Evolutionary conservation across 2,113 vertebrate species (phyloP).

Genomic region (Pungitius pungitius): DNA sequence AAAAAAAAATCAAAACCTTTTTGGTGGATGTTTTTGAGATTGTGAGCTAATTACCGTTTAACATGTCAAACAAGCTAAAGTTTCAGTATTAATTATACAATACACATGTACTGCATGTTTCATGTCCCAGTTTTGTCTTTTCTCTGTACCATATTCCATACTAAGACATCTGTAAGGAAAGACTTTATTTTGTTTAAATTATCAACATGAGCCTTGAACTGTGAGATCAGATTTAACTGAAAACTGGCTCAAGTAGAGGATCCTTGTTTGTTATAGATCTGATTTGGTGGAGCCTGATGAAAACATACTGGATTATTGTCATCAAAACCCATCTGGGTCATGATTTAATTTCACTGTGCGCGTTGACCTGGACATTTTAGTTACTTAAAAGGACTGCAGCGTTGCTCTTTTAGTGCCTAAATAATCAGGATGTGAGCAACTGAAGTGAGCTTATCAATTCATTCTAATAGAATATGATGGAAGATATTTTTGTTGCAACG

Average conservation of each 20-base stretch:
- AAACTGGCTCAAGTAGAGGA: neutral
- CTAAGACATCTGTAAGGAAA: slow-evolving; percentile 5
- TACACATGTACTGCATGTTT: neutral
- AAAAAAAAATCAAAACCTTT: neutral
- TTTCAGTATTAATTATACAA: neutral
- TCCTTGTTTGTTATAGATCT: neutral
- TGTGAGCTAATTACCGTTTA: slow-evolving; percentile 10
- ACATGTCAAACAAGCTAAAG: slow-evolving; percentile 7
- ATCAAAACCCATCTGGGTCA: neutral
- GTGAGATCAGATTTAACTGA: neutral
- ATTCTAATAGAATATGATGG: neutral
- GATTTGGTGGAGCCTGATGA: neutral
- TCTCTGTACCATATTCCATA: neutral
- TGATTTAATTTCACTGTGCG: neutral
- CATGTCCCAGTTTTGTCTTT: neutral
- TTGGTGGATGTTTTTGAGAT: neutral
- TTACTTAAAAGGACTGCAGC: neutral
- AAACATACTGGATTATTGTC: neutral
- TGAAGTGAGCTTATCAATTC: neutral
- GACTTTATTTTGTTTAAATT: neutral
- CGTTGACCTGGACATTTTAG: neutral
- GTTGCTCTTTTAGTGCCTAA: slow-evolving; percentile 32
- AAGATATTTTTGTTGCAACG: neutral
- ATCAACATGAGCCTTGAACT: neutral
- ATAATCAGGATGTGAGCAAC: slow-evolving; percentile 1